phyloP scores from a whole-genome alignment of 2,797 vertebrate genomes.

The Tadarida brasiliensis region DNA sequence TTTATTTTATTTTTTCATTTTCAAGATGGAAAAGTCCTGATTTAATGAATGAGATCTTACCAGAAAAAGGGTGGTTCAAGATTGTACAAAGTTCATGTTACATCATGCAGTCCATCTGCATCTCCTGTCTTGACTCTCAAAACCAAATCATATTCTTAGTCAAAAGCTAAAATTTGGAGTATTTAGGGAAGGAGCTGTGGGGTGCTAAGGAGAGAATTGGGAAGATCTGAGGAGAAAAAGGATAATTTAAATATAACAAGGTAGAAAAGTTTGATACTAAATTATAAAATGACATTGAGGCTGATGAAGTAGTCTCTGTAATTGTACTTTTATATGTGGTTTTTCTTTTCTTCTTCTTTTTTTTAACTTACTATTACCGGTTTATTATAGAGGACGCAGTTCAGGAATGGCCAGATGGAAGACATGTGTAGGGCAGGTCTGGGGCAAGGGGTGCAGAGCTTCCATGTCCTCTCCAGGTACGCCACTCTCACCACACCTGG shows the following conservation, averaged over 20 bases:
- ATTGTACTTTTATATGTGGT: not conserved
- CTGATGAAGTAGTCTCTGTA: constrained; percentile 49
- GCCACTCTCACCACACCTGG: not conserved
- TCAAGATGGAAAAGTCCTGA: constrained; percentile 62
- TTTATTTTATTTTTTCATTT: constrained; percentile 47
- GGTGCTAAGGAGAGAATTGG: not conserved
- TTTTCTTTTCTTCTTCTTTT: constrained; percentile 26
- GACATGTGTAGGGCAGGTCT: not conserved
- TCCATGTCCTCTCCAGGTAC: accelerated
- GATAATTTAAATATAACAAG: constrained; percentile 46
- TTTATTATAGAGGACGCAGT: not conserved
- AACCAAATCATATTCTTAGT: not conserved
- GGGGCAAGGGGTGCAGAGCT: not conserved
- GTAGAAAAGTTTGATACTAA: constrained; percentile 45
- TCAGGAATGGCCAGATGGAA: not conserved
- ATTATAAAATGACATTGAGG: constrained; percentile 58
- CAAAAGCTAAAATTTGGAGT: not conserved
- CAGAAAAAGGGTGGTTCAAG: constrained; percentile 57
- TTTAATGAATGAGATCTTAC: constrained; percentile 45
- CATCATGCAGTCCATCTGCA: constrained; percentile 40
- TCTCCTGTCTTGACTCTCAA: not conserved
- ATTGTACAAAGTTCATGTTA: constrained; percentile 50
- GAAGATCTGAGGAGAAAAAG: constrained; percentile 26
- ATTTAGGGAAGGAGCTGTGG: not conserved
- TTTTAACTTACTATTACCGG: not conserved